Conservation (phyloP, 2,888 invertebrate species). For the Operophtera brumata region DNA sequence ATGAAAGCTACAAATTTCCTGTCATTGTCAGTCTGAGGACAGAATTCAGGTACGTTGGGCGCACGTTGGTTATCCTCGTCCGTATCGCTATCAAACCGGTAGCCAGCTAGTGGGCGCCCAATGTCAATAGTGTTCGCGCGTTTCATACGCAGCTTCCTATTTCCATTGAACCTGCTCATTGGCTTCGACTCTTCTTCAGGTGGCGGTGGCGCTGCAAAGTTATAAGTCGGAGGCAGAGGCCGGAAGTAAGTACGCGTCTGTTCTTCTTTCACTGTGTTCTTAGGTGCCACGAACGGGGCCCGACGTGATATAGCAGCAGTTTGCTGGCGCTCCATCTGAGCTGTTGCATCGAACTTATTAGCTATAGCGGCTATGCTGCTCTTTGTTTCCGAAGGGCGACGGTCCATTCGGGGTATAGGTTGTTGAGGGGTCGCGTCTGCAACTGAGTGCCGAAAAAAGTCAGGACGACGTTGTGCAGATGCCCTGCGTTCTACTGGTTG, state of each 20-base stretch:
- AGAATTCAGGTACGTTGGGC: slow-evolving; percentile 83
- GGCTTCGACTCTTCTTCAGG: slow-evolving; percentile 63
- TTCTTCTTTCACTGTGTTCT: slow-evolving; percentile 47
- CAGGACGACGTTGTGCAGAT: slow-evolving; percentile 52
- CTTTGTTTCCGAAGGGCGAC: slow-evolving; percentile 57
- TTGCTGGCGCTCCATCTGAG: slow-evolving; percentile 48
- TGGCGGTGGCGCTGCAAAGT: slow-evolving; percentile 63
- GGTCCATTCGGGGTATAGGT: slow-evolving; percentile 42
- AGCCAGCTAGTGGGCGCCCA: slow-evolving; percentile 84
- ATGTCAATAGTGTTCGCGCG: slow-evolving; percentile 94
- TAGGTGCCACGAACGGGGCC: slow-evolving; percentile 37
- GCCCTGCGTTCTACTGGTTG: slow-evolving; percentile 54
- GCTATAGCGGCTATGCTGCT: slow-evolving; percentile 70
- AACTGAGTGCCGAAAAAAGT: slow-evolving; percentile 69
- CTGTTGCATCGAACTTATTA: slow-evolving; percentile 62
- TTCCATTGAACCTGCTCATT: slow-evolving; percentile 74
- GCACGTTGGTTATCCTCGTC: slow-evolving; percentile 64
- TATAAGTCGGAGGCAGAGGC: slow-evolving; percentile 69
- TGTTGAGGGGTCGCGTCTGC: slow-evolving; percentile 48
- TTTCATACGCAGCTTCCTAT: slow-evolving; percentile 89
- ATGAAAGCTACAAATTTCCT: slow-evolving; percentile 91
- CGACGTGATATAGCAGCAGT: slow-evolving; percentile 30
- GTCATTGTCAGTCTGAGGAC: slow-evolving; percentile 92
- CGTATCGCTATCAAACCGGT: slow-evolving; percentile 74
- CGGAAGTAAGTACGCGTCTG: slow-evolving; percentile 55